phyloP scores from a whole-genome alignment of 2,797 vertebrate species.

The Mico argentatus region DNA sequence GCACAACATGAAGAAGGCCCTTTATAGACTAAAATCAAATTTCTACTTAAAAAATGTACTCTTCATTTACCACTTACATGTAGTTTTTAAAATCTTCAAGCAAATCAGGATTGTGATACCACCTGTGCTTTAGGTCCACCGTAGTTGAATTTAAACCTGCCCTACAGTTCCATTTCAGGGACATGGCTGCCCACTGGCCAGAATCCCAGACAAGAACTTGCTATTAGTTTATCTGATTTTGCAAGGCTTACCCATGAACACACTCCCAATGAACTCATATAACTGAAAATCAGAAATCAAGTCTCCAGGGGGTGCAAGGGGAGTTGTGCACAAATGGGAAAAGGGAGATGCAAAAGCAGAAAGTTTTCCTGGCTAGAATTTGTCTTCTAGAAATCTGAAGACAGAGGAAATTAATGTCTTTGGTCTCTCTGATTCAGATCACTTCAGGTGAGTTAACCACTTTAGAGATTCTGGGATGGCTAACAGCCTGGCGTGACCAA shows the following conservation, averaged over 20 bases:
- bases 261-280: not conserved
- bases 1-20: slow-evolving; percentile 24
- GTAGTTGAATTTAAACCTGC: not conserved
- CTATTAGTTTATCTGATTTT: not conserved
- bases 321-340: not conserved
- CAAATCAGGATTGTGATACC: not conserved
- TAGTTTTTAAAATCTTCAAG: not conserved
- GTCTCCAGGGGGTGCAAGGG: not conserved
- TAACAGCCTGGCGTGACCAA: slow-evolving; percentile 55
- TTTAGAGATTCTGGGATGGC: slow-evolving; percentile 61
- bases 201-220: not conserved
- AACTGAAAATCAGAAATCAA: not conserved
- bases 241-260: not conserved
- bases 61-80: not conserved
- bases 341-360: not conserved
- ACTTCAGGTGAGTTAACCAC: slow-evolving; percentile 55
- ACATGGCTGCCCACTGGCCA: not conserved
- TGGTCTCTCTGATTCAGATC: slow-evolving; percentile 70
- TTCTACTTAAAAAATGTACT: slow-evolving; percentile 28
- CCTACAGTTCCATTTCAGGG: not conserved
- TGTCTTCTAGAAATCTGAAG: slow-evolving; percentile 58
- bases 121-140: slow-evolving; percentile 38
- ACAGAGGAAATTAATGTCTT: slow-evolving; percentile 61
- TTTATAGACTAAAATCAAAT: not conserved
- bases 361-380: slow-evolving; percentile 37